These are phyloP conservation scores for Drosophila kanekoi DNA, from an alignment of 2,888 invertebrate genomes.

Conservation along the genomic window DNA sequence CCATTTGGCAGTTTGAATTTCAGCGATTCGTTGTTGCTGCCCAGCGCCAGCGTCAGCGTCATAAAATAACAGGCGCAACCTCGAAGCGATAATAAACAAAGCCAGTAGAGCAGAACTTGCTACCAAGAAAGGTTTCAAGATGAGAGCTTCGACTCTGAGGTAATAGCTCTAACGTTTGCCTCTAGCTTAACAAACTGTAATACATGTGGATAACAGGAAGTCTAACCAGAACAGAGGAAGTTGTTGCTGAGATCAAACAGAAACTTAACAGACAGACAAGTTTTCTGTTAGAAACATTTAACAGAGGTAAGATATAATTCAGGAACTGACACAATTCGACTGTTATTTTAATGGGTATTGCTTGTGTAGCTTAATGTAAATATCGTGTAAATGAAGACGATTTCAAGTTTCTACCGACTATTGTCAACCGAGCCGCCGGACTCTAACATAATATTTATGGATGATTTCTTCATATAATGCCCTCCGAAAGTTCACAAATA, in stretches of 20 bases:
- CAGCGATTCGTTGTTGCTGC: constrained; percentile 25
- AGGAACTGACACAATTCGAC: no score
- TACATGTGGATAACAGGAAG: constrained; percentile 34
- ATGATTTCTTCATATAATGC: no score
- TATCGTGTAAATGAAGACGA: no score
- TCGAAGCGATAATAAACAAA: constrained; percentile 32
- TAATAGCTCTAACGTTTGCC: constrained; percentile 23
- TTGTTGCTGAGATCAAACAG: background rate
- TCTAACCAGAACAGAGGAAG: constrained; percentile 26
- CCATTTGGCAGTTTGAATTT: constrained; percentile 38
- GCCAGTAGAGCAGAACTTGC: constrained; percentile 48
- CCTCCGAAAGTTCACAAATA: no score
- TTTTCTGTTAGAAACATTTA: background rate
- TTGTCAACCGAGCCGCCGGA: no score
- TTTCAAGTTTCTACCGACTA: no score
- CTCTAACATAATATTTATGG: no score
- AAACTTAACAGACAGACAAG: background rate
- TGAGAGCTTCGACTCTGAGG: constrained; percentile 13
- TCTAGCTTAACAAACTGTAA: constrained; percentile 4
- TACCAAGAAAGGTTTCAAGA: constrained; percentile 54
- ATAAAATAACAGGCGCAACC: constrained; percentile 28
- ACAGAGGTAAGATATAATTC: no score
- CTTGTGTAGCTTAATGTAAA: no score
- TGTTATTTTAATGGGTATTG: no score
- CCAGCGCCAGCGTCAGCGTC: constrained; percentile 15